These are phyloP conservation scores for Brachionus paranguensis DNA, from an alignment of 1,140 invertebrate genomes.

Conservation along the genomic window DNA sequence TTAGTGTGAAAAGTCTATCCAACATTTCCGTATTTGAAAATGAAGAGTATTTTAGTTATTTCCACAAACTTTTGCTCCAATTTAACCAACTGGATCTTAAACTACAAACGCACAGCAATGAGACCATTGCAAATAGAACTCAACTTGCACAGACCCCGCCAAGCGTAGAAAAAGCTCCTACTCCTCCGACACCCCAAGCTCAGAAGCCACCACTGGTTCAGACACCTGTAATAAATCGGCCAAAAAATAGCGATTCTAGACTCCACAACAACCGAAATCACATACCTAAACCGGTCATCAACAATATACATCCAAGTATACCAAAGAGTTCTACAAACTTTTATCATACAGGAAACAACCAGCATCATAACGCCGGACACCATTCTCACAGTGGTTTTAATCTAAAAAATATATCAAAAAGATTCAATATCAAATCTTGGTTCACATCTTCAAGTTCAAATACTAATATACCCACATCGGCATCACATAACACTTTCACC, in stretches of 20 bases:
- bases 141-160: background rate
- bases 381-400: conserved; percentile 16
- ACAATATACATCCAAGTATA: background rate
- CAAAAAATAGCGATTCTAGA: background rate
- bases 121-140: background rate
- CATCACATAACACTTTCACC: background rate
- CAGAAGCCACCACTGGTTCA: background rate
- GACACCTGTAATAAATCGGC: background rate
- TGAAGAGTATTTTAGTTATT: conserved; percentile 36
- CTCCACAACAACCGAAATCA: background rate
- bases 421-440: conserved; percentile 26
- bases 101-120: background rate
- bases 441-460: conserved; percentile 17
- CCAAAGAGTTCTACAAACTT: background rate
- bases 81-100: conserved; percentile 22
- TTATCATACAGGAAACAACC: background rate
- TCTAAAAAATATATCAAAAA: conserved; percentile 30
- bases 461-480: background rate
- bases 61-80: conserved; percentile 28
- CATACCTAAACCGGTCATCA: background rate
- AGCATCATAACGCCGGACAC: background rate
- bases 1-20: background rate
- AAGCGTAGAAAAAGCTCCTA: background rate
- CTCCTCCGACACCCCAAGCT: background rate
- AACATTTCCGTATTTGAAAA: conserved; percentile 35